Base-by-base conservation (phyloP, 2,888 invertebrate genomes). In the Nipponacmea schrenckii region DNA sequence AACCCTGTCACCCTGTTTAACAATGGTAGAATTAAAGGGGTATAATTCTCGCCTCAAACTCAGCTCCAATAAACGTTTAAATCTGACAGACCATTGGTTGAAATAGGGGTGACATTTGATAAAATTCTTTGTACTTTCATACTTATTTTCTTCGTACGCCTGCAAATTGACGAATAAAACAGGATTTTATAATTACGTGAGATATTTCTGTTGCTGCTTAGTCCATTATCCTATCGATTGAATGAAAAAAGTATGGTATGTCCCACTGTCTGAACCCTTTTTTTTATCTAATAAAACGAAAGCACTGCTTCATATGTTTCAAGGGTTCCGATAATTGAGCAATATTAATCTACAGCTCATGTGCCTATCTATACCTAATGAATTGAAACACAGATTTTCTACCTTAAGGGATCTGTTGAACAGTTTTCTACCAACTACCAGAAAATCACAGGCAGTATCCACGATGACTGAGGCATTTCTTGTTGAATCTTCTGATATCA, bases 371-470 rank as follows among this genome's bases (percentile, higher is more conserved):
- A 31, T 3, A 31, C 31, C 8, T 39, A 5, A 39, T n/a, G n/a
- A 39, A 10, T 5, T 0, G 10, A 39, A 39, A 39, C 39, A 39
- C 4, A 8, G 39, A n/a, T n/a, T n/a, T n/a, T 75, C 69, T 74
- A 86, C 87, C 83, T 83, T 85, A 0, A 87, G 76, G 0, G 82
- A 83, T 20, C 80, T 71, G 70, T 86, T 83, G 79, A 86, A 88
- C 14, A 88, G 77, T 26, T 82, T 79, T 70, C 83, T 80, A 62
- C 83, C 82, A 10, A 88, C 83, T 24, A 87, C 84, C 70, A 88
- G 76, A 7, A 87, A 75, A 65, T 86, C 84, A 15, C 83, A 81
- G 7, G 77, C 76, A 56, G 83, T 85, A 63, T 86, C 85, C 0
- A 84, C 81, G 14, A 87, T 79, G 44, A 87, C 80, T 24, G 85